Evolutionary conservation across 2,797 vertebrate species (phyloP).

Genomic region (Harpagifer antarcticus): DNA sequence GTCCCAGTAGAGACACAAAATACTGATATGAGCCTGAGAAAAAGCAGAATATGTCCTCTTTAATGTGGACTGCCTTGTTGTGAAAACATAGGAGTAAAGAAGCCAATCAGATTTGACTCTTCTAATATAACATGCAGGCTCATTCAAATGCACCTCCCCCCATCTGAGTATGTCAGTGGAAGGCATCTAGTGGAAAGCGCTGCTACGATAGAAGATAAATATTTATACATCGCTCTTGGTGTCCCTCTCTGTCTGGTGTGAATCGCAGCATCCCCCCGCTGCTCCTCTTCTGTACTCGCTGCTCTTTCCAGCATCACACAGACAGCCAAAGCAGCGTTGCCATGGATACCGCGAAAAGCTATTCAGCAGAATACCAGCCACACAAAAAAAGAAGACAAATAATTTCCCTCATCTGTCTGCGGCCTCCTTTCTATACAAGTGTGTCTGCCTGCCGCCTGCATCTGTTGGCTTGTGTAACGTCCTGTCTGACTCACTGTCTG

Average conservation of each 20-base stretch:
- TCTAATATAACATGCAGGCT: too few relatives aligned
- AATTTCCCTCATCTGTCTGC: conserved; percentile 55
- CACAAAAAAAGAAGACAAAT: conserved; percentile 44
- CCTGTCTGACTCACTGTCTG: conserved; percentile 74
- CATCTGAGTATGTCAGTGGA: neutral
- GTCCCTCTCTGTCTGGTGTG: conserved; percentile 58
- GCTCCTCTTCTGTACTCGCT: conserved; percentile 30
- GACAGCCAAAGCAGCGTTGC: conserved; percentile 73
- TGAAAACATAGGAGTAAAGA: too few relatives aligned
- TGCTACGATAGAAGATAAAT: conserved; percentile 41
- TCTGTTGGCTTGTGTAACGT: conserved; percentile 64
- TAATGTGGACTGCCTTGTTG: too few relatives aligned
- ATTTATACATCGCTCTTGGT: conserved; percentile 31
- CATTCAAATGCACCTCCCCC: too few relatives aligned
- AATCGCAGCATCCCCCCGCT: conserved; percentile 52
- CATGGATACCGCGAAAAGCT: conserved; percentile 81
- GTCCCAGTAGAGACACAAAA: too few relatives aligned
- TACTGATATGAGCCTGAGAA: too few relatives aligned
- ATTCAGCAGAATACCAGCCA: conserved; percentile 68
- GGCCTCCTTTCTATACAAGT: conserved; percentile 48
- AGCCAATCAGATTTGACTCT: too few relatives aligned
- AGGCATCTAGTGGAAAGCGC: conserved; percentile 1
- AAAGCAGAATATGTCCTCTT: too few relatives aligned
- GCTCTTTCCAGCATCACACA: conserved; percentile 56
- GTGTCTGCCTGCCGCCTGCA: conserved; percentile 49